phyloP scores from a whole-genome alignment of 2,113 vertebrate species.

The Orthonyx spaldingii region DNA sequence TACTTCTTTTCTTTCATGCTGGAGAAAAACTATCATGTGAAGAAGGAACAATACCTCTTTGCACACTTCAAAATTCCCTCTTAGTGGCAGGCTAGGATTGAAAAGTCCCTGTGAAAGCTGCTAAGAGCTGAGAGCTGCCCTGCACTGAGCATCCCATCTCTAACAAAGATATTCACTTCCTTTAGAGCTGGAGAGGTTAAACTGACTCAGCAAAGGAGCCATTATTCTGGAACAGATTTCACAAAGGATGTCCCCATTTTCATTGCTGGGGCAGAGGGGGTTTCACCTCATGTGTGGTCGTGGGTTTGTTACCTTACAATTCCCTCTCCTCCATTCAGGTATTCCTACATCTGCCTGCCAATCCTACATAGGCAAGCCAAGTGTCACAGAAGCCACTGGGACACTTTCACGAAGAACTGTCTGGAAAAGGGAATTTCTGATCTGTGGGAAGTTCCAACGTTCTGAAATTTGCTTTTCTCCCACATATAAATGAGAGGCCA shows the following conservation, averaged over 20 bases:
- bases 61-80: neutral
- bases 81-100: neutral
- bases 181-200: neutral
- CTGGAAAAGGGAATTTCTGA: neutral
- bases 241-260: neutral
- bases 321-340: neutral
- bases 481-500: neutral
- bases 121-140: neutral
- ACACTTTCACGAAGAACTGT: neutral
- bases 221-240: neutral
- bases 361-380: neutral
- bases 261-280: neutral
- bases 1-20: neutral
- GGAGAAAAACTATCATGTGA: neutral
- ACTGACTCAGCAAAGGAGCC: neutral
- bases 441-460: conserved; percentile 11
- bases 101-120: neutral
- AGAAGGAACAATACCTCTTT: neutral
- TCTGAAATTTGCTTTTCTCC: conserved; percentile 15
- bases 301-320: neutral
- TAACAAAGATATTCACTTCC: neutral
- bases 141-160: neutral
- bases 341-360: neutral
- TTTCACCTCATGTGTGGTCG: neutral
- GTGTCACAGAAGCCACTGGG: neutral